Conservation (phyloP, 2,888 invertebrate genomes). For the Teinopalpus imperialis region DNA sequence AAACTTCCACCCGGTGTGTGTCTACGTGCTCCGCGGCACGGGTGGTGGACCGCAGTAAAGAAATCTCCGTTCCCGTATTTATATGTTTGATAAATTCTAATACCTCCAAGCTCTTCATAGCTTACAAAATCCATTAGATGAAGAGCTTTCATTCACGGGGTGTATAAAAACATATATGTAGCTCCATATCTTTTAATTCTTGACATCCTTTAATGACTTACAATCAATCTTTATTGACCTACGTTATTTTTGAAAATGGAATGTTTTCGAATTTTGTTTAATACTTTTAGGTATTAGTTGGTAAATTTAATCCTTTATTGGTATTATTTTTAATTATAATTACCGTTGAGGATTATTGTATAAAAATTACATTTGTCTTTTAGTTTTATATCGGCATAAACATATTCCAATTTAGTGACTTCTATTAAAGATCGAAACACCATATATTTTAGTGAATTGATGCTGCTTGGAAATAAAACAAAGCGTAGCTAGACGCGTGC, state of each 20-base stretch:
- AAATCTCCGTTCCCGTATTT: conserved; percentile 22
- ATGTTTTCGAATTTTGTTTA: no score
- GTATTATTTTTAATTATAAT: no score
- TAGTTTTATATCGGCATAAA: no score
- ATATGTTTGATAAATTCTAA: conserved; percentile 23
- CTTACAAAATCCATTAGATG: conserved; percentile 23
- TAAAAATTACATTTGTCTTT: no score
- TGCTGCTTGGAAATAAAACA: conserved; percentile 35
- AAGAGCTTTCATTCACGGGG: conserved; percentile 21
- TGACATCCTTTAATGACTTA: no score
- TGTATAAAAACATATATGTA: conserved; percentile 11
- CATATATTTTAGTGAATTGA: conserved; percentile 34
- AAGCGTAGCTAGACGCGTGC: conserved; percentile 30
- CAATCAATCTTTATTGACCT: no score
- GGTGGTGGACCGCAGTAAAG: conserved; percentile 10
- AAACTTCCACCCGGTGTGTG: conserved; percentile 6
- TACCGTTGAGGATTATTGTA: no score
- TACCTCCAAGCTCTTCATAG: conserved; percentile 21
- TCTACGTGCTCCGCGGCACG: conserved; percentile 24
- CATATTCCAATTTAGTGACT: no score
- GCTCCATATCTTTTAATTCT: no score
- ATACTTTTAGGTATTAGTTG: no score
- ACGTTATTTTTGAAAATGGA: no score
- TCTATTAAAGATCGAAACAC: conserved; percentile 18
- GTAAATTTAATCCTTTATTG: no score